Percentiles rank a stretch among this genome's conserved stretches.
Conservation (phyloP, 2,113 vertebrate genomes). For the Callionymus lyra region DNA sequence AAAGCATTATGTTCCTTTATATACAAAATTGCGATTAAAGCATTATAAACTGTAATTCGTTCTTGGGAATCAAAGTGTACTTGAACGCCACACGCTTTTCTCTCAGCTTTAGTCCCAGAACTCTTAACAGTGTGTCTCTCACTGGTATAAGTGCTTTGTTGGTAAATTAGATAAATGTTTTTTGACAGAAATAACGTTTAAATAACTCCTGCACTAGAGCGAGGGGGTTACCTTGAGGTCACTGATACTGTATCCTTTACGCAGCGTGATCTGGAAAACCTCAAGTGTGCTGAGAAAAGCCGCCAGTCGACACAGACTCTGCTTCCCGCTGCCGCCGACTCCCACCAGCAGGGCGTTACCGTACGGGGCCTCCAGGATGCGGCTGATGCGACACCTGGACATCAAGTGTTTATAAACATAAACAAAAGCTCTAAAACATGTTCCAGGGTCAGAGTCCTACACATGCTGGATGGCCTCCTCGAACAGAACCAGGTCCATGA, state of each 20-base stretch:
- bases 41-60: too few species aligned
- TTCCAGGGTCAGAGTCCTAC: slow-evolving; percentile 28
- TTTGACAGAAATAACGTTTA: too few species aligned
- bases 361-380: slow-evolving; percentile 68
- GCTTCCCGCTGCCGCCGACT: slow-evolving; percentile 67
- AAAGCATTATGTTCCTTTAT: too few species aligned
- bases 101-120: too few species aligned
- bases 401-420: background rate
- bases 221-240: slow-evolving; percentile 58
- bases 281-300: slow-evolving; percentile 67
- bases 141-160: too few species aligned
- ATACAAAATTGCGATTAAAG: too few species aligned
- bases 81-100: too few species aligned
- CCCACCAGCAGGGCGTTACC: slow-evolving; percentile 68
- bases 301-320: slow-evolving; percentile 63
- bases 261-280: slow-evolving; percentile 69
- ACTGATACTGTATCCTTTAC: slow-evolving; percentile 68
- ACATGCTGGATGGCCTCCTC: slow-evolving; percentile 63
- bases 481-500: slow-evolving; percentile 67
- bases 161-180: too few species aligned
- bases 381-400: slow-evolving; percentile 65
- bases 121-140: too few species aligned
- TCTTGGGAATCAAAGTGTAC: too few species aligned
- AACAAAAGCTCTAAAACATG: background rate
- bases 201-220: too few species aligned